These are phyloP conservation scores for Eleginops maclovinus DNA, from an alignment of 2,113 vertebrate species.

Conservation along the genomic window DNA sequence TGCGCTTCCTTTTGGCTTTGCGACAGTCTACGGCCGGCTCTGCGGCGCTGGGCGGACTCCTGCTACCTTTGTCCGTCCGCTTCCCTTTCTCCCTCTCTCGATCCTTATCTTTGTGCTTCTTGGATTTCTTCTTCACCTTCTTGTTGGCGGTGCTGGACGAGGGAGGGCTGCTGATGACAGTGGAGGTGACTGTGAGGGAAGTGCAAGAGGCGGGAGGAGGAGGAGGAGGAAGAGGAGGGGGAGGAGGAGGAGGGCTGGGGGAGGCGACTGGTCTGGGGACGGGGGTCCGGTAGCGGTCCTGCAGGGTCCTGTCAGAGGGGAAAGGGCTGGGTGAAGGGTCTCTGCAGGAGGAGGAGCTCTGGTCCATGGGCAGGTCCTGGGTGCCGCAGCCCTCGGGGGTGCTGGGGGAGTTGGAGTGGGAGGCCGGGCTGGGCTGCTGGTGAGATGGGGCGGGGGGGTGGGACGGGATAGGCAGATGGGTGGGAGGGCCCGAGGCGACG, in stretches of 20 bases:
- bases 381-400: conserved; percentile 90
- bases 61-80: conserved; percentile 55
- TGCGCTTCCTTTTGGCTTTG: conserved; percentile 74
- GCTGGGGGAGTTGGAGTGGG: conserved; percentile 88
- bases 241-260: conserved; percentile 59
- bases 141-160: conserved; percentile 76
- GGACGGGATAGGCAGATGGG: conserved; percentile 80
- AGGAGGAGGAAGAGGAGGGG: neutral
- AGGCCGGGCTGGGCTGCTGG: conserved; percentile 83
- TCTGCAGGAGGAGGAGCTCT: conserved; percentile 83
- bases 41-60: conserved; percentile 41
- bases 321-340: conserved; percentile 82
- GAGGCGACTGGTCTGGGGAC: conserved; percentile 49
- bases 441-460: conserved; percentile 78
- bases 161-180: conserved; percentile 70
- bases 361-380: conserved; percentile 87
- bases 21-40: conserved; percentile 59
- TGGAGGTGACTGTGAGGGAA: conserved; percentile 74
- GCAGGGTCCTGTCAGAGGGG: conserved; percentile 62
- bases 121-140: conserved; percentile 88
- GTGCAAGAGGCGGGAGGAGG: conserved; percentile 64
- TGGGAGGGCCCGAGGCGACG: conserved; percentile 67
- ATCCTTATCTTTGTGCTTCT: conserved; percentile 89
- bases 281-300: conserved; percentile 71
- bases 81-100: conserved; percentile 76